A percentile compares a stretch with the other conserved stretches of the same genome.
phyloP scores from a whole-genome alignment of 2,113 vertebrate species.

The Apodemus speciosus region DNA sequence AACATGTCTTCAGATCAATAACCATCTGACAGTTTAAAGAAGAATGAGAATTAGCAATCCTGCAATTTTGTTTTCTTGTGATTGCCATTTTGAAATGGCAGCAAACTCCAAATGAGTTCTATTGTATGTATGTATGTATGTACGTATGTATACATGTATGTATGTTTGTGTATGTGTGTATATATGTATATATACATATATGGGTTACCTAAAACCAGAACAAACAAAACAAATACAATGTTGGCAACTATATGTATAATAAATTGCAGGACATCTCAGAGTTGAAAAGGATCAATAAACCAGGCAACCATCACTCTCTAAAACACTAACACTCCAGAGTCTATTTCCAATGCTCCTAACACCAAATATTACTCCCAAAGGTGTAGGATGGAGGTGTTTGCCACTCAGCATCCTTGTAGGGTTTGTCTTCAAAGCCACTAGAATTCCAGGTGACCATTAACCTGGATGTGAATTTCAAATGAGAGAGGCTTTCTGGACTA shows the following conservation, averaged over 20 bases:
- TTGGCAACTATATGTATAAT: neutral
- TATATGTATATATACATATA: neutral
- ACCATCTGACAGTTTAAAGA: conserved; percentile 42
- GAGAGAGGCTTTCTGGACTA: neutral
- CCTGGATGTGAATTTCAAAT: neutral
- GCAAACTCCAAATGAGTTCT: conserved; percentile 40
- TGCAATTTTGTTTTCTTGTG: neutral
- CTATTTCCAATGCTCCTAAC: neutral
- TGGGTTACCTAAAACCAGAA: neutral
- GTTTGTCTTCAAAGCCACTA: neutral
- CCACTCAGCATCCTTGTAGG: neutral
- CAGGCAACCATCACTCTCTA: neutral
- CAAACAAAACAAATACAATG: neutral
- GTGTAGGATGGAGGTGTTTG: neutral
- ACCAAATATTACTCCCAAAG: neutral
- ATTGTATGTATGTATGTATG: neutral
- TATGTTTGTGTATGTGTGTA: no score
- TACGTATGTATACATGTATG: no score
- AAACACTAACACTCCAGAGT: neutral
- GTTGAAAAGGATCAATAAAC: neutral
- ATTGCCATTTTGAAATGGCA: neutral
- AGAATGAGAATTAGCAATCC: neutral
- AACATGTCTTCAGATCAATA: neutral
- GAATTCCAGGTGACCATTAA: neutral
- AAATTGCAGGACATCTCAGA: neutral